Evolutionary conservation across 1,140 invertebrate species (phyloP).

Genomic region (Bombus sibiricus): DNA sequence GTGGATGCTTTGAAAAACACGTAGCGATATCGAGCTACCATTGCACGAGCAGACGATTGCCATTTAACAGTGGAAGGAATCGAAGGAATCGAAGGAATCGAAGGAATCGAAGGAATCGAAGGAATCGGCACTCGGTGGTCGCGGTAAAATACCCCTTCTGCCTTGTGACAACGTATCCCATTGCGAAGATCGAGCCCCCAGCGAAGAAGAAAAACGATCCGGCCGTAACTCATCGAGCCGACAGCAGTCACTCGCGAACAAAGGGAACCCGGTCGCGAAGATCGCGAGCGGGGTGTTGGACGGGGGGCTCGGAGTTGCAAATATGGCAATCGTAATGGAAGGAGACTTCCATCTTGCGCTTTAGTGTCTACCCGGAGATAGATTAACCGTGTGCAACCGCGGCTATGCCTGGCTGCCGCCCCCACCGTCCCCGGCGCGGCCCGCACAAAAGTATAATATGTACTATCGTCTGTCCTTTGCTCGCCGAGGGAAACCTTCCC

Average conservation of each 20-base stretch:
- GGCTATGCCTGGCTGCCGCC: slow-evolving; percentile 68
- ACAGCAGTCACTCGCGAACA: slow-evolving; percentile 50
- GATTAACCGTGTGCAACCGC: slow-evolving; percentile 72
- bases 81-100: not conserved
- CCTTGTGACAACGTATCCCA: not conserved
- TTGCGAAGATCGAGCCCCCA: not conserved
- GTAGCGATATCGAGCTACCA: too few relatives aligned
- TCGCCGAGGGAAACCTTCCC: slow-evolving; percentile 52
- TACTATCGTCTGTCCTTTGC: slow-evolving; percentile 60
- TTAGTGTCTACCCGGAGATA: slow-evolving; percentile 74
- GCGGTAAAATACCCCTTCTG: too few relatives aligned
- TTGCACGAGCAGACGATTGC: too few relatives aligned
- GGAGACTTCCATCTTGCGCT: slow-evolving; percentile 75
- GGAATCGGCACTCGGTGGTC: not conserved
- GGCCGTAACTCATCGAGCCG: slow-evolving; percentile 48
- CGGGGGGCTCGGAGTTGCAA: slow-evolving; percentile 50
- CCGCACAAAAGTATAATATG: slow-evolving; percentile 67
- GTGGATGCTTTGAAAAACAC: too few relatives aligned
- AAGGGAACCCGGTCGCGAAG: slow-evolving; percentile 52
- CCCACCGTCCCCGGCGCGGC: slow-evolving; percentile 44
- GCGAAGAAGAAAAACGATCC: slow-evolving; percentile 37
- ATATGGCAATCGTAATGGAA: slow-evolving; percentile 73
- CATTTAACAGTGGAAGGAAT: too few relatives aligned
- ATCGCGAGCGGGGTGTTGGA: slow-evolving; percentile 41
- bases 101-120: not conserved